Base-by-base conservation (phyloP, 2,797 vertebrate species). In the Perodicticus potto region DNA sequence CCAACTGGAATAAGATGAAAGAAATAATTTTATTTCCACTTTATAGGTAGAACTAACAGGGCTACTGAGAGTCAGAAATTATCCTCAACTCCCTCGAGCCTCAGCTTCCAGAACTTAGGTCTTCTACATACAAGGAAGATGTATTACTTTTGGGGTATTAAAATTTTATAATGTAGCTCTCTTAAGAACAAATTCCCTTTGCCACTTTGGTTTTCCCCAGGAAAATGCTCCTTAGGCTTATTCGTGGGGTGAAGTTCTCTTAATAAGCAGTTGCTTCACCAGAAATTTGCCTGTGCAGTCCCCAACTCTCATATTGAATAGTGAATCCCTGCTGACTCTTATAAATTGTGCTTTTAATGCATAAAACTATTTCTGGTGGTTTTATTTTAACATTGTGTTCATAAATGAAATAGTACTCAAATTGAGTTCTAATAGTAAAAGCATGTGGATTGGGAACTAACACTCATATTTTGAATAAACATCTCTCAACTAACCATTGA, bases 161-260 rank as follows among this genome's bases (percentile, higher is more conserved):
- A 87, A 86, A n/a, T 37, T 83, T 94, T 95, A 92, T 74, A 70
- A 63, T 92, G 78, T 19, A 86, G 27, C 49, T 91, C 83, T 94
- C 78, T 97, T 93, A 94, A 93, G 88, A 84, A 94, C 40, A 96
- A 90, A 86, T 90, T 89, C 49, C 77, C 61, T 86, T 94, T 92
- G 40, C 29, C 87, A 69, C 86, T 88, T 96, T 82, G 63, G 5
- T 92, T 94, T 9, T 97, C 76, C 87, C 25, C 43, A 83, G 65
- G 84, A 96, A 95, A 97, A 90, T 25, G 12, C n/a, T 95, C 59
- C 82, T 97, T 78, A 87, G 90, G 88, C 34, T 7, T 89, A 70
- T 25, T 29, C 65, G 9, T 65, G 85, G 72, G n/a, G 4, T 73
- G 20, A 86, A 32, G 65, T 95, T 95, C 93, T 94, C 80, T 78